Base-by-base conservation (phyloP, 2,113 vertebrate genomes). In the Parus major region DNA sequence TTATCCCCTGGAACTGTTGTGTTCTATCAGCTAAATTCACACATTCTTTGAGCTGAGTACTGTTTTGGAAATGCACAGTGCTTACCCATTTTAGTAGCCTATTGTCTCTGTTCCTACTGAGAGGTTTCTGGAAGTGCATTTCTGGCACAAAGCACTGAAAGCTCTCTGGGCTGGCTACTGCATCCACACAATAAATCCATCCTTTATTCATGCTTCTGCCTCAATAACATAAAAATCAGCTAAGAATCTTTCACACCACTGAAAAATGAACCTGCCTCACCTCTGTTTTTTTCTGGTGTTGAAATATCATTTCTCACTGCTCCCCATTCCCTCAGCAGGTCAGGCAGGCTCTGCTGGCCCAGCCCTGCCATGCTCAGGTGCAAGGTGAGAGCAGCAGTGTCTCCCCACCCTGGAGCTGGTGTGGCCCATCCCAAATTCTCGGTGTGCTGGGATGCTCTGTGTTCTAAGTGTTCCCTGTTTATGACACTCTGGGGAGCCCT, bases 141-240 rank as follows among this genome's bases (percentile, higher is more conserved):
- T 91, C 85, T 97, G 95, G 73, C 95, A 90, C 80, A 92, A 68
- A 86, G 50, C 84, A 60, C 78, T 31, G 55, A 70, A 53, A 85
- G 57, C 89, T 61, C 35, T 15, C 24, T 0, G 17, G 65, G 82
- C 50, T 93, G 77, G 65, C 57, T 68, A 50, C 31, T 44, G 33
- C 41, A 33, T 1, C 23, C 35, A 36, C 20, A 23, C 53, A 75
- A n/a, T 47, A 90, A 92, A 96, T 71, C 78, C 52, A 71, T 36
- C 57, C 64, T 95, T 84, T 90, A 53, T 72, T 94, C 72, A 18
- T 13, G 39, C 21, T 73, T 60, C 68, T 93, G 53, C 85, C 5
- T 22, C 47, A 72, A 7, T 8, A 39, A 66, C 57, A 60, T 8
- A 49, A 86, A 85, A 89, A 59, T 50, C 76, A 92, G 55, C 82